A percentile compares a stretch with the other conserved stretches of the same genome.
phyloP scores from a whole-genome alignment of 2,113 vertebrate genomes.

The Antennarius striatus region DNA sequence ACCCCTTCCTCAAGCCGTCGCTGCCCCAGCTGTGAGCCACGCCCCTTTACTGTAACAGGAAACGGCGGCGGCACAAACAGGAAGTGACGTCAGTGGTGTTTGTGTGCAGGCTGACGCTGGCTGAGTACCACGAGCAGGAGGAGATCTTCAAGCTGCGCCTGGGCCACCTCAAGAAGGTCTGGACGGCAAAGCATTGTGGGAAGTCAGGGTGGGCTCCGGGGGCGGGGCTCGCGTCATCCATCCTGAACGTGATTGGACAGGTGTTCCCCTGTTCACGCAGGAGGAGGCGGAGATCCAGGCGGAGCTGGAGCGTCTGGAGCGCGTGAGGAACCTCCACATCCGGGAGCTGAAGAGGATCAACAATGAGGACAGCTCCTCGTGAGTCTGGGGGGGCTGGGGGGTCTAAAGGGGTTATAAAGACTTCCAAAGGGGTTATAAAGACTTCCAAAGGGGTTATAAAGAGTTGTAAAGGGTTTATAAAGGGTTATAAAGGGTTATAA shows the following conservation, averaged over 20 bases:
- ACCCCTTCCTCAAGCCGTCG: constrained; percentile 97
- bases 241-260: too few species aligned
- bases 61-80: too few species aligned
- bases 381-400: constrained; percentile 28
- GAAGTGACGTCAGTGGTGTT: too few species aligned
- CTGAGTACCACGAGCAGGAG: constrained; percentile 98
- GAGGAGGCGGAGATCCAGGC: constrained; percentile 99
- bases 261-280: constrained; percentile 63
- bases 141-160: constrained; percentile 99
- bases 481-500: too few species aligned
- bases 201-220: too few species aligned
- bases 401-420: neutral
- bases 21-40: constrained; percentile 93
- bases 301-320: constrained; percentile 94
- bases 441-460: too few species aligned
- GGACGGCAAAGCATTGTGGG: neutral
- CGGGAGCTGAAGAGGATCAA: constrained; percentile 99
- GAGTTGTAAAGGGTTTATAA: too few species aligned
- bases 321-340: constrained; percentile 98
- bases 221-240: too few species aligned
- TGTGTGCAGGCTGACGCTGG: constrained; percentile 87
- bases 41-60: too few species aligned
- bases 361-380: constrained; percentile 99
- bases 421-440: too few species aligned
- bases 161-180: constrained; percentile 97